A percentile compares a stretch with the other conserved stretches of the same genome.
These are phyloP conservation scores for Sinodicranocentrus sp. DNA, from an alignment of 2,888 invertebrate species.

Conservation along the genomic window DNA sequence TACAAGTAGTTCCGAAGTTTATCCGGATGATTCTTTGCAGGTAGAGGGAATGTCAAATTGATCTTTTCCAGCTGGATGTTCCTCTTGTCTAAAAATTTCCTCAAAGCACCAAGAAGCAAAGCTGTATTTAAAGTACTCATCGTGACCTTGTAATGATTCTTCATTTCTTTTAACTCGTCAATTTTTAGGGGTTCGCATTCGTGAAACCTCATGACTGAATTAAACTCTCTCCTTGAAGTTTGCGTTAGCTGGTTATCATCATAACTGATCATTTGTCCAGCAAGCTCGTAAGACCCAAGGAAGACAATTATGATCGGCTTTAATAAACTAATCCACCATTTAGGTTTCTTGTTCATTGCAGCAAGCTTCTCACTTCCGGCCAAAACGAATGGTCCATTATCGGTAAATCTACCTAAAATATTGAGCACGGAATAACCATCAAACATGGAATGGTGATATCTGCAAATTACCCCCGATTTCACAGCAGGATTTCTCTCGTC, in stretches of 20 bases:
- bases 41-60: constrained; percentile 38
- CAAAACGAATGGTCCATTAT: constrained; percentile 39
- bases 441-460: constrained; percentile 55
- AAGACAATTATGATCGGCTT: no score
- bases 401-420: constrained; percentile 22
- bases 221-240: constrained; percentile 6
- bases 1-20: constrained; percentile 56
- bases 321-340: no score
- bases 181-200: constrained; percentile 36
- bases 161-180: constrained; percentile 38
- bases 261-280: constrained; percentile 36
- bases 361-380: neutral
- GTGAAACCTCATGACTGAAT: constrained; percentile 37
- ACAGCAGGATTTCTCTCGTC: constrained; percentile 13
- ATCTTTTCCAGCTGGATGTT: constrained; percentile 1
- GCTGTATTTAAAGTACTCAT: constrained; percentile 21
- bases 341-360: neutral
- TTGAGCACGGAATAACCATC: constrained; percentile 44
- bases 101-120: constrained; percentile 16
- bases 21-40: constrained; percentile 43
- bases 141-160: constrained; percentile 31
- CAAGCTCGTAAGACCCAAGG: constrained; percentile 30
- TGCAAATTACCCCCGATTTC: constrained; percentile 41
- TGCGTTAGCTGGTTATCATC: constrained; percentile 35
- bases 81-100: constrained; percentile 32